phyloP scores from a whole-genome alignment of 2,888 invertebrate genomes.

The Tigriopus californicus region DNA sequence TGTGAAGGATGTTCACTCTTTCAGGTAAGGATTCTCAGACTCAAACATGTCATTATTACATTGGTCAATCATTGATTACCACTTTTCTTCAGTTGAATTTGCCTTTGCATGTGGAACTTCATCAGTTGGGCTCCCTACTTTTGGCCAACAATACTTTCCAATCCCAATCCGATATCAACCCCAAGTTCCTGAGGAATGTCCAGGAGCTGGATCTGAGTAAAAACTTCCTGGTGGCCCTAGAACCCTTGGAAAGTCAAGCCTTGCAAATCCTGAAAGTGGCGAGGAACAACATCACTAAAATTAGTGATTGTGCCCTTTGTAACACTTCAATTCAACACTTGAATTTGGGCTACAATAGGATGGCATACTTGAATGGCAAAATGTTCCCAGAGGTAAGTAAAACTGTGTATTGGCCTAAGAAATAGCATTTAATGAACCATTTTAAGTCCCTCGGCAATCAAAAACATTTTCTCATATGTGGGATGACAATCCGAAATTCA shows the following conservation, averaged over 20 bases:
- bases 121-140: too few species aligned
- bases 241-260: background rate
- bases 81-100: too few species aligned
- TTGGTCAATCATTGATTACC: too few species aligned
- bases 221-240: background rate
- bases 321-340: background rate
- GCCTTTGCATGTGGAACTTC: too few species aligned
- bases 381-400: background rate
- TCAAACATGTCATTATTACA: too few species aligned
- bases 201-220: background rate
- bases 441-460: too few species aligned
- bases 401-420: too few species aligned
- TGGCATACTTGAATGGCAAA: background rate
- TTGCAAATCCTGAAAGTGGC: background rate
- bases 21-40: background rate
- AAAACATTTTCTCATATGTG: too few species aligned
- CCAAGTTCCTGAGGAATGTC: background rate
- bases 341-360: background rate
- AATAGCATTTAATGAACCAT: too few species aligned
- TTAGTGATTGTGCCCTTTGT: background rate
- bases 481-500: too few species aligned
- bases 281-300: background rate
- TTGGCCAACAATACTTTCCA: too few species aligned
- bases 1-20: background rate
- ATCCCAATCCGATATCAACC: background rate